Percentiles rank a stretch among this genome's conserved stretches.
Evolutionary conservation across 2,888 invertebrate species (phyloP).

Genomic region (Leptopilina syphax): DNA sequence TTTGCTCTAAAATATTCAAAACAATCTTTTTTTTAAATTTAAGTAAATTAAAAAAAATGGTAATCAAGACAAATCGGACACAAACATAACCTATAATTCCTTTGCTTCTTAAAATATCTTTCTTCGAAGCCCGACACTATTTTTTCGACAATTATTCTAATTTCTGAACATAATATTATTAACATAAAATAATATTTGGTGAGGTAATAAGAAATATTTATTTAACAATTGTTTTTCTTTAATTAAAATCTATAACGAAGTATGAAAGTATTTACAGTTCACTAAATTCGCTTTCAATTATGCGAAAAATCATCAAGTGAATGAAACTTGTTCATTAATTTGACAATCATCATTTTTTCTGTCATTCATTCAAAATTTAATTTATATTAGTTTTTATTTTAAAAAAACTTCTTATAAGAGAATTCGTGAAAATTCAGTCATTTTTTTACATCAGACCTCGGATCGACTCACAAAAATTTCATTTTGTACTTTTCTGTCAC

Average conservation of each 20-base stretch:
- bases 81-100: too few species aligned
- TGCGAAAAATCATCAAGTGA: neutral
- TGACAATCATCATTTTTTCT: neutral
- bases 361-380: conserved; percentile 9
- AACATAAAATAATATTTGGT: too few species aligned
- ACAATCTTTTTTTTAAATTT: too few species aligned
- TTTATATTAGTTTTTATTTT: neutral
- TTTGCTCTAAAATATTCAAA: too few species aligned
- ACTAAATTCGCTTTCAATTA: neutral
- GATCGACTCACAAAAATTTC: too few species aligned
- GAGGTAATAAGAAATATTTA: neutral
- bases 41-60: too few species aligned
- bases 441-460: neutral
- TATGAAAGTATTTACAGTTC: conserved; percentile 24
- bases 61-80: too few species aligned
- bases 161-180: too few species aligned
- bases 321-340: neutral
- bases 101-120: too few species aligned
- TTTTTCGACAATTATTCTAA: too few species aligned
- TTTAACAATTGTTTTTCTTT: conserved; percentile 11
- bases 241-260: conserved; percentile 17
- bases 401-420: neutral
- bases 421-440: neutral
- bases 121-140: too few species aligned
- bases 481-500: too few species aligned